Base-by-base conservation (phyloP, 2,888 invertebrate genomes). In the Melanophora roralis region DNA sequence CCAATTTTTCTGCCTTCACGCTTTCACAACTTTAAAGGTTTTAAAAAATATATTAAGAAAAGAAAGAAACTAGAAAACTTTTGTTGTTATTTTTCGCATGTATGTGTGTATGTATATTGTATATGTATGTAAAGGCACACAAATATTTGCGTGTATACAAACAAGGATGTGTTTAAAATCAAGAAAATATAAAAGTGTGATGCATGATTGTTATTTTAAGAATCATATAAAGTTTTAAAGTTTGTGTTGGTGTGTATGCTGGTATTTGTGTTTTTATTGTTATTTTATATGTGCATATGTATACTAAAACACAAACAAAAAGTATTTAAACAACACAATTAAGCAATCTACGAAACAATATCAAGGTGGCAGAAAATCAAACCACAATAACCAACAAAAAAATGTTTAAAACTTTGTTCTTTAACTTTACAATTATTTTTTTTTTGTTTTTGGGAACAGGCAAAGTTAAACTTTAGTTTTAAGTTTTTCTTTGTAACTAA, bases 311-410 rank as follows among this genome's bases (percentile, higher is more conserved):
- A 51, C 43, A 19, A 51, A 32, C n/a, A 16, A 27, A 5, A 9
- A 60, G 14, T 32, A 59, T 59, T 59, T 11, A 43, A 51, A 49
- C 14, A 51, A 60, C 49, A 7, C 40, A 19, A 36, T 16, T 16
- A 12, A 62, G 53, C 43, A 75, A 60, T 55, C 62, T 43, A 38
- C 43, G n/a, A 69, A 76, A 62, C 32, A 76, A 55, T 62, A 69
- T 21, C 55, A 55, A 69, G 68, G 68, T 76, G 67, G 59, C 38
- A 62, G 60, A 19, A 76, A 69, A 76, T 76, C 75, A 76, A 76
- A 76, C 75, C 75, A 47, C 75, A 76, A 4, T 45, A 55, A 76
- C 75, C 60, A 62, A 32, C 27, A 72, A 49, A 43, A 49, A 49
- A 34, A 16, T 9, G 12, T 34, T 8, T 19, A 5, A 32, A 73